Evolutionary conservation across 2,797 vertebrate genomes (phyloP), one percentile per base, ranked within the genome.

Genomic region (Lepus townsendii): DNA sequence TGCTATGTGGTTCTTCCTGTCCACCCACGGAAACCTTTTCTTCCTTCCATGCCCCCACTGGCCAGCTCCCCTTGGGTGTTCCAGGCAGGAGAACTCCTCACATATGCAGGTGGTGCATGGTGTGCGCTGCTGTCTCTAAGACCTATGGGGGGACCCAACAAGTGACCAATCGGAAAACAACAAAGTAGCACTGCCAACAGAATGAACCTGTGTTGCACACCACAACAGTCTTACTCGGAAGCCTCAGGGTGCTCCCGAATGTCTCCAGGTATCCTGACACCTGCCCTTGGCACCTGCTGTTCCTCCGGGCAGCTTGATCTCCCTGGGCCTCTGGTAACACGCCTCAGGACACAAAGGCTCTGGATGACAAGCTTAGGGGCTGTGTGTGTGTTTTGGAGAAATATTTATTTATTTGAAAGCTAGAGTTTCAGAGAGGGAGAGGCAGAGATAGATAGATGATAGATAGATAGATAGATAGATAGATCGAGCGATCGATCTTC

Each of bases 271-370:
- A 2, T 26, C 24, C 42, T 10, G 26, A n/a, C 1, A 0, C 38
- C 27, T 2, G 2, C 24, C 6, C 13, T 35, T 35, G 7, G 2
- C 7, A 22, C 10, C 7, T 7, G 30, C 38, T 12, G 14, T 11
- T 52, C 27, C 26, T 91, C 62, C 57, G 50, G 47, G 52, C 20
- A 63, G 13, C 38, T 88, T 50, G 66, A 19, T n/a, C n/a, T 68
- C 32, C 50, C n/a, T 7, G 13, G 35, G 6, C n/a, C 6, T 83
- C 65, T 38, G n/a, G n/a, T 27, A n/a, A 50, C 5, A 13, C 5
- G 11, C 0, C 22, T 32, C 52, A 42, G 27, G 32, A 57, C 1
- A 1, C 66, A 32, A 66, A 8, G 19, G 32, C 26, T 92, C 76
- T 65, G 22, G 24, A 16, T n/a, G 50, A 62, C 30, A 79, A 50